Evolutionary conservation across 2,113 vertebrate genomes (phyloP).

Genomic region (Phylloscopus trochiloides): DNA sequence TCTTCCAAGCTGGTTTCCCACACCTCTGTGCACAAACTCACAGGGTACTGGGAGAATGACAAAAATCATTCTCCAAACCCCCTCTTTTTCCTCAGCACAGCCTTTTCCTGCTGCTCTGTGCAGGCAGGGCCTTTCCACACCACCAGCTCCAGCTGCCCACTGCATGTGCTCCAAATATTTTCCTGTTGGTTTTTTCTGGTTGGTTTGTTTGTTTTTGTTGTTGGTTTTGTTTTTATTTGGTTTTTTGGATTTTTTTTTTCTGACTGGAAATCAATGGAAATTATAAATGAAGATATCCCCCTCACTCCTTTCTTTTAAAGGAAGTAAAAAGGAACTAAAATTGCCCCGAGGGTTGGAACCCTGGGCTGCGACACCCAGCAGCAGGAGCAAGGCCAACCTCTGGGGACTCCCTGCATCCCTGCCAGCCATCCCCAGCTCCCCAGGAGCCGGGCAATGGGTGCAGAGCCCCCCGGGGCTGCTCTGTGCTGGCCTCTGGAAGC

Average conservation of each 20-base stretch:
- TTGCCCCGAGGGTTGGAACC: accelerated
- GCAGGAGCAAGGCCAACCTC: accelerated
- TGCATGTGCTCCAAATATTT: accelerated
- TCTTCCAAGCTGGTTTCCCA: background rate
- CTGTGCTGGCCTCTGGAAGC: background rate
- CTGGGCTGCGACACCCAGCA: accelerated
- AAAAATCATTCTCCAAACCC: background rate
- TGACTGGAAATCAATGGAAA: background rate
- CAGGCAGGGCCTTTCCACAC: background rate
- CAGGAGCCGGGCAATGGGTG: accelerated
- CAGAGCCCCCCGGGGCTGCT: background rate
- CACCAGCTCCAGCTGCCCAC: background rate
- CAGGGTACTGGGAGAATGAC: accelerated
- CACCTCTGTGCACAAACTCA: accelerated
- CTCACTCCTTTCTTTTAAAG: background rate
- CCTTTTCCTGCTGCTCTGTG: accelerated
- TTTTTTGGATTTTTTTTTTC: background rate
- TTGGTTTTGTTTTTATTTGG: too few species aligned
- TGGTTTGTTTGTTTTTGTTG: too few species aligned
- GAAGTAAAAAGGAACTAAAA: background rate
- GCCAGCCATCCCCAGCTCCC: background rate
- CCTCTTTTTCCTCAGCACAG: background rate
- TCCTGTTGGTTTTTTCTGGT: background rate
- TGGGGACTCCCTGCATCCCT: accelerated
- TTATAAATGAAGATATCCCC: accelerated